Percentiles rank a stretch among this genome's conserved stretches.
These are phyloP conservation scores for Gallinago stenura DNA, from an alignment of 2,797 vertebrate species.

Conservation along the genomic window DNA sequence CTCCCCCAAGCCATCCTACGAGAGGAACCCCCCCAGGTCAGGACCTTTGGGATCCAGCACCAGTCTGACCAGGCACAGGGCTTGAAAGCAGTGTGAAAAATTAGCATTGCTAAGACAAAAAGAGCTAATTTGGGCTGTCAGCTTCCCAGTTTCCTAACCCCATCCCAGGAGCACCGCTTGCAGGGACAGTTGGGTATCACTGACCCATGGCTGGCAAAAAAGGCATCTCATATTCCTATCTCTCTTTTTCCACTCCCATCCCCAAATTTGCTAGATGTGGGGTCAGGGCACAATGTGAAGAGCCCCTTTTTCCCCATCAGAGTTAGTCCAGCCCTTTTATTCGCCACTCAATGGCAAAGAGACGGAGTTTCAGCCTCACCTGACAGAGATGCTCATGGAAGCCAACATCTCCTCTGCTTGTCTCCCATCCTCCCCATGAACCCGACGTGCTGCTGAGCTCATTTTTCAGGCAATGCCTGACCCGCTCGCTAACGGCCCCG, in stretches of 20 bases:
- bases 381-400: not conserved
- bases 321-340: not conserved
- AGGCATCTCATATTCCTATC: not conserved
- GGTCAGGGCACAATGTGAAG: fast-evolving
- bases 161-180: not conserved
- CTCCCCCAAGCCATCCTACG: fast-evolving
- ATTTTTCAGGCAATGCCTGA: not conserved
- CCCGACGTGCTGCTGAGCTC: fast-evolving
- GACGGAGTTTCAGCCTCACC: not conserved
- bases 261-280: not conserved
- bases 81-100: not conserved
- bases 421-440: fast-evolving
- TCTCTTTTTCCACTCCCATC: not conserved
- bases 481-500: fast-evolving
- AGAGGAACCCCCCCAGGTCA: not conserved
- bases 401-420: not conserved
- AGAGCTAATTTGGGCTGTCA: fast-evolving
- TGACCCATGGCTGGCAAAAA: not conserved
- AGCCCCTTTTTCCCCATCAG: fast-evolving
- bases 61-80: fast-evolving
- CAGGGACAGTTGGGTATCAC: not conserved
- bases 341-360: fast-evolving
- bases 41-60: fast-evolving
- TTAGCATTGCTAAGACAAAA: fast-evolving
- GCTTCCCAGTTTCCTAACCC: not conserved